phyloP scores from a whole-genome alignment of 2,888 invertebrate genomes.

The Parascotia fuliginaria region DNA sequence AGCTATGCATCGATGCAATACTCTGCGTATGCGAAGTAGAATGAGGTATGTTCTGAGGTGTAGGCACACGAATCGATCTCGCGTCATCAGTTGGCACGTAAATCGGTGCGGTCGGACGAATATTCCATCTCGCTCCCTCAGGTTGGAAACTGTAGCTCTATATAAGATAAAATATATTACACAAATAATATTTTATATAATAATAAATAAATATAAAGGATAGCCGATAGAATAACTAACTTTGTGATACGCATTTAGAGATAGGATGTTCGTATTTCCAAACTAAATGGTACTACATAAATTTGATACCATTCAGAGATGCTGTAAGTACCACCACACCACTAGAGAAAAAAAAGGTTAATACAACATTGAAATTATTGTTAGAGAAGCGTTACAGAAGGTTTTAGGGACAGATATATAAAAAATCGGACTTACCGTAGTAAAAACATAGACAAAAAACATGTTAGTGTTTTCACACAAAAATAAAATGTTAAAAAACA shows the following conservation, averaged over 20 bases:
- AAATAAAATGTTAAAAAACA: slow-evolving; percentile 55
- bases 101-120: slow-evolving; percentile 82
- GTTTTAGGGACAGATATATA: slow-evolving; percentile 44
- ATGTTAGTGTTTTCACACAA: slow-evolving; percentile 68
- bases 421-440: slow-evolving; percentile 70
- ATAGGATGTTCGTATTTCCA: slow-evolving; percentile 70
- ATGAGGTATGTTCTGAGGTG: slow-evolving; percentile 79
- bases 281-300: slow-evolving; percentile 53
- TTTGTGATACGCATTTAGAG: slow-evolving; percentile 76
- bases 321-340: slow-evolving; percentile 77
- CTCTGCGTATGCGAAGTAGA: slow-evolving; percentile 82
- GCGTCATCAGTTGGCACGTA: slow-evolving; percentile 78
- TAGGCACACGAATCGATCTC: slow-evolving; percentile 67
- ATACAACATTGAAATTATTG: slow-evolving; percentile 47
- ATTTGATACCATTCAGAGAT: slow-evolving; percentile 50
- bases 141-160: slow-evolving; percentile 84
- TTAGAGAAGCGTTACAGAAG: slow-evolving; percentile 72
- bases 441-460: slow-evolving; percentile 39
- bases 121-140: slow-evolving; percentile 75
- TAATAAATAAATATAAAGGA: slow-evolving; percentile 46
- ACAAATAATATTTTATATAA: slow-evolving; percentile 46
- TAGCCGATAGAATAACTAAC: slow-evolving; percentile 50
- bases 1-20: slow-evolving; percentile 84
- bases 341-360: slow-evolving; percentile 70
- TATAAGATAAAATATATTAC: slow-evolving; percentile 53